Evolutionary conservation across 92 coral and sea anemone genomes (phyloP), one percentile per base, ranked within the genome.

Genomic region (Hydrozoanthus gracilis): DNA sequence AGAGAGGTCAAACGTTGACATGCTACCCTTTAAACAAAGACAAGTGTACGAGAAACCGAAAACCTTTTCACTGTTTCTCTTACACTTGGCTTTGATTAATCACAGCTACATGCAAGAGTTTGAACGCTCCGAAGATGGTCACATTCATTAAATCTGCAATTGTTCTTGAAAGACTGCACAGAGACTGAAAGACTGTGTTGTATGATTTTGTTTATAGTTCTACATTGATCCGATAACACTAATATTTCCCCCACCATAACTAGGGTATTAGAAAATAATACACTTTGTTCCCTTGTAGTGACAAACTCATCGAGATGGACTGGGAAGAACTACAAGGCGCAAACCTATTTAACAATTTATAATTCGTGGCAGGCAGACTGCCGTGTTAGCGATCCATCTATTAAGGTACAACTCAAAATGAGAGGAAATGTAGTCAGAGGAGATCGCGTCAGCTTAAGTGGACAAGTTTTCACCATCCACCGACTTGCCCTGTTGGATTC

Each of bases 381-480:
- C 61, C 80, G 91, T 10, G 80, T 91, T 9, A 92, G 44, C 78
- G 82, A 88, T 69, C 80, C 93, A 6, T 6, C 84, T 4, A 58
- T 83, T 2, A 52, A 65, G 12, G 95, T 92, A 6, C 13, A 55
- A 51, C 75, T 94, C 17, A 3, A 2, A 44, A 89, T 44, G 65
- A 6, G 44, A 16, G 60, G 15, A 7, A 78, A 10, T 15, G 8
- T 4, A 55, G 89, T 94, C 13, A 73, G 16, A 3, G 87, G 86
- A 10, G 51, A 0, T 18, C 76, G 8, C 76, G 83, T 94, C 35
- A 71, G 84, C 46, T 90, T 58, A 39, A 72, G 5, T 5, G 92
- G 93, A 4, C 98, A 94, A 73, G 64, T 44, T 47, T 94, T 94
- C 77, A 79, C 88, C 10, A 66, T 92, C 8, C 12, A 91, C 61